Evolutionary conservation across 2,797 vertebrate genomes (phyloP).

Genomic region (Alectoris magna): DNA sequence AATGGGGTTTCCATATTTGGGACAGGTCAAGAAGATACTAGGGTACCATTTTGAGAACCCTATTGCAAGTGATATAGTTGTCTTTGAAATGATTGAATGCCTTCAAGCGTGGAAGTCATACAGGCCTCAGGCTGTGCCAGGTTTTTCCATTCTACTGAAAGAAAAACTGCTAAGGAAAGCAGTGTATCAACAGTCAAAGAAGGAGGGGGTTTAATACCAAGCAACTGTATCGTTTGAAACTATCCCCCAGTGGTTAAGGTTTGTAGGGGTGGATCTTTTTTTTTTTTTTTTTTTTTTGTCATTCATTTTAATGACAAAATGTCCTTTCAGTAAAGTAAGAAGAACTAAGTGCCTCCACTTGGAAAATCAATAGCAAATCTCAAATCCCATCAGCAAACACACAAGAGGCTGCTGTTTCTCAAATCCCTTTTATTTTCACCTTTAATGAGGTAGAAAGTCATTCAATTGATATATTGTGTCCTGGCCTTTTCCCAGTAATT

Average conservation of each 20-base stretch:
- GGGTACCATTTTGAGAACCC: not conserved
- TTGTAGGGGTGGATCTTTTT: not conserved
- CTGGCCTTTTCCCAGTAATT: slow-evolving; percentile 61
- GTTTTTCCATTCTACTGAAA: not conserved
- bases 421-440: slow-evolving; percentile 69
- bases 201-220: not conserved
- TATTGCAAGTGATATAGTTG: not conserved
- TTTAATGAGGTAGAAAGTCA: slow-evolving; percentile 70
- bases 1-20: not conserved
- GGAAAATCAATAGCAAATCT: slow-evolving; percentile 74
- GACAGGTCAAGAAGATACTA: not conserved
- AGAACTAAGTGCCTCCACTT: slow-evolving; percentile 52
- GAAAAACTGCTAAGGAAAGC: not conserved
- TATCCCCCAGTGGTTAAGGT: not conserved
- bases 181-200: not conserved
- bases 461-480: slow-evolving; percentile 44
- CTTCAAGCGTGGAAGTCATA: not conserved
- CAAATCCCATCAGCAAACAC: slow-evolving; percentile 42
- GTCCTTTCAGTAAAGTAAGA: slow-evolving; percentile 31
- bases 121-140: not conserved
- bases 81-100: not conserved
- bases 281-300: slow-evolving; percentile 29
- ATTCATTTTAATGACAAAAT: slow-evolving; percentile 48
- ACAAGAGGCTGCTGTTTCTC: slow-evolving; percentile 51
- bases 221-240: not conserved